Evolutionary conservation across 2,113 vertebrate genomes (phyloP), one percentile per base, ranked within the genome.

Genomic region (Romanogobio albipinnatus): DNA sequence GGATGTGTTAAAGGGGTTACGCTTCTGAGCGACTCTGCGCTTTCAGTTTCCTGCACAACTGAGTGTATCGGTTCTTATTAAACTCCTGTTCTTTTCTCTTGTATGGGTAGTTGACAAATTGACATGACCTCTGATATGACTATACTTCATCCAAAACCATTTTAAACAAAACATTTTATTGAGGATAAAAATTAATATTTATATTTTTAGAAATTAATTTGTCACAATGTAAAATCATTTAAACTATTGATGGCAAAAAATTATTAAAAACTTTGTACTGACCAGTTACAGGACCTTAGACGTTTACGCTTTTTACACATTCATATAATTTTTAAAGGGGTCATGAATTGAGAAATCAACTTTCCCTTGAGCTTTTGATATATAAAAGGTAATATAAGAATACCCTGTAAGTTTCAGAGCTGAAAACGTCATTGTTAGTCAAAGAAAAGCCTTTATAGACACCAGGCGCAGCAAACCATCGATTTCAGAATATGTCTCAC

Each of bases 11-110:
- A 22, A 8, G 14, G n/a, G n/a, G 39, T 64, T 64, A 29, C 3
- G 58, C 26, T 64, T 81, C 9, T 49, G 10, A 22, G 14, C 45
- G 3, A 17, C 2, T 81, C 83, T 19, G 11, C 5, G 9, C 22
- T 61, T 39, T n/a, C 51, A 33, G 62, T 79, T 76, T 76, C 49
- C 47, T 56, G 74, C 45, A 76, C 74, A 56, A 22, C 24, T 13
- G 8, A 19, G 15, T 33, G 11, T 7, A 7, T 39, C 39, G 0
- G 39, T 39, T 39, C 39, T 39, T 39, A 29, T 29, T 29, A 29
- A 29, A 29, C 29, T 29, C 29, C 29, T 29, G 29, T 29, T 29
- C 2, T 29, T 29, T 29, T 29, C 29, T 14, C 8, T 43, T 39
- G 33, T 68, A 39, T 68, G 29, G 6, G 13, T 62, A 36, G 11